A percentile compares a stretch with the other conserved stretches of the same genome.
Evolutionary conservation across 1,140 invertebrate genomes (phyloP).

Genomic region (Alviniconcha marisindica): DNA sequence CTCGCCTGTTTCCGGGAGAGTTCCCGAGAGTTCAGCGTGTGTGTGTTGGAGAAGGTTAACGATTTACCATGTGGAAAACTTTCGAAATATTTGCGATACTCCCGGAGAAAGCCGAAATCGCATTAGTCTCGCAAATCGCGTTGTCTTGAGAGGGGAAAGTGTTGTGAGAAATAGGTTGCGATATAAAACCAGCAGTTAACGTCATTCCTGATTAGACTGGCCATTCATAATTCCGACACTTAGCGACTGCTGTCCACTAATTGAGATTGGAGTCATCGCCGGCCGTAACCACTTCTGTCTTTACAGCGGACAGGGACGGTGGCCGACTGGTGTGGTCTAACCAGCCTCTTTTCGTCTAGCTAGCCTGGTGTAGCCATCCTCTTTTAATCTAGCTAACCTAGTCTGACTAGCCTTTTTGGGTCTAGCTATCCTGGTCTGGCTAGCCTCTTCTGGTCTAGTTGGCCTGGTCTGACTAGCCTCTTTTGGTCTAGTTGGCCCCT

Average conservation of each 20-base stretch:
- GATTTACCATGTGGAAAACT: constrained; percentile 44
- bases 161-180: constrained; percentile 39
- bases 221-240: constrained; percentile 42
- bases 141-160: constrained; percentile 38
- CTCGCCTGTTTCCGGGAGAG: constrained; percentile 24
- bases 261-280: constrained; percentile 41
- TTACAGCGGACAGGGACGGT: not conserved
- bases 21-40: constrained; percentile 14
- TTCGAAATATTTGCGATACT: constrained; percentile 44
- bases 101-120: constrained; percentile 41
- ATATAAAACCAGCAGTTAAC: constrained; percentile 43
- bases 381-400: too few species aligned
- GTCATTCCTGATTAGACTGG: constrained; percentile 38
- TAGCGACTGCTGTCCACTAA: constrained; percentile 40
- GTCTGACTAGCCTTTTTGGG: too few species aligned
- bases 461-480: too few species aligned
- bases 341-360: too few species aligned
- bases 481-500: too few species aligned
- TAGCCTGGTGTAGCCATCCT: too few species aligned
- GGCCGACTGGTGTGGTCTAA: constrained; percentile 10
- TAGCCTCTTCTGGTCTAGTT: too few species aligned
- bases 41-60: constrained; percentile 37
- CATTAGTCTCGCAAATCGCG: constrained; percentile 6
- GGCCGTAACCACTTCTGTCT: constrained; percentile 5
- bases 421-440: too few species aligned